Evolutionary conservation across 1,140 invertebrate genomes (phyloP), one percentile per base, ranked within the genome.

Genomic region (Panulirus ornatus): DNA sequence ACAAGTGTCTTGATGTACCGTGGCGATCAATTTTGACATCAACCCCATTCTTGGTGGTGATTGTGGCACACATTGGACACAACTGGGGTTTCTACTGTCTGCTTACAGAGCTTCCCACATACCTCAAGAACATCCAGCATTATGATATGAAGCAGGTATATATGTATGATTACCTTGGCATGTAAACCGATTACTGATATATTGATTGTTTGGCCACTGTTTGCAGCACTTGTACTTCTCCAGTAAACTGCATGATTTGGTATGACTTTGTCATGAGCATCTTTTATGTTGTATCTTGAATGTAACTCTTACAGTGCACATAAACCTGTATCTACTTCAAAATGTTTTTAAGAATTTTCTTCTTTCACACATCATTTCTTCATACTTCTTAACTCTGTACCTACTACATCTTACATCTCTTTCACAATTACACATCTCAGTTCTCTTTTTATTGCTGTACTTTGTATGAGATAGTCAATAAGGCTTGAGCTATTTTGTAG

Each of bases 31-130:
- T 99, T 91, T 93, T 99, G 11, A 96, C 95, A 0, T 98, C 98
- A 0, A 93, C 95, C 0, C 97, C 98, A 0, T 97, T 99, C 3
- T 98, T 97, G 97, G 97, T 98, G 1, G 97, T 99, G 93, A 95
- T 99, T 76, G 94, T 98, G 34, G 97, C 97, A 0, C 98, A 99
- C 93, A 97, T 96, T 63, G 96, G 97, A 83, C 97, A 97, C 88
- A 98, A 99, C 87, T 99, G 98, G 95, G 97, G 98, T 0, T 99
- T 98, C 94, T 99, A 99, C 94, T 99, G 97, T 8, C 96, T 99
- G 71, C 96, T 99, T 82, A 98, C 98, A 93, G 97, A 98, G 93
- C 95, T 99, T 86, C 98, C 98, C 16, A 98, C 97, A 0, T 99
- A 98, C 94, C 97, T 99, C 96, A 97, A 97, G 93, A 96, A 96